Base-by-base conservation (phyloP, 2,888 invertebrate genomes). In the Neuroscelio doddi region DNA sequence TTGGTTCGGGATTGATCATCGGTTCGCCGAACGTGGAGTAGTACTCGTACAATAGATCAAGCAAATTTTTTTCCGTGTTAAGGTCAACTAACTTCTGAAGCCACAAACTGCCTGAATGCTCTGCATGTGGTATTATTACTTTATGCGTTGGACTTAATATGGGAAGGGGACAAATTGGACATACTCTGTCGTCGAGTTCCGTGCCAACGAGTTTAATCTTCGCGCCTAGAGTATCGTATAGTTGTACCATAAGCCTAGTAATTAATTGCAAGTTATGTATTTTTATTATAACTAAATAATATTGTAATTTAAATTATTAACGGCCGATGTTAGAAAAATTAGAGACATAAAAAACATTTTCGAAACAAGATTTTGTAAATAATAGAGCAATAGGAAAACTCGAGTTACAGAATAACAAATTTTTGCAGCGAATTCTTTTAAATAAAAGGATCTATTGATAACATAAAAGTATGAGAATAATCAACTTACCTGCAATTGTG, bases 241-340 rank as follows among this genome's bases (percentile, higher is more conserved):
- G 83, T 1, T 90, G 89, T 52, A 92, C 87, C 52, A 90, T 85
- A 65, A 93, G 84, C 63, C 93, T 93, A 81, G 1, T 30, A 57
- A 58, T n/a, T 4, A 36, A 52, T n/a, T n/a, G n/a, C n/a, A n/a
- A n/a, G n/a, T n/a, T n/a, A n/a, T n/a, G n/a, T n/a, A n/a, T n/a
- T n/a, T n/a, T n/a, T n/a, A n/a, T n/a, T n/a, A n/a, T n/a, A n/a
- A n/a, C n/a, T n/a, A n/a, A n/a, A n/a, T n/a, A n/a, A n/a, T n/a
- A n/a, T n/a, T n/a, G n/a, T n/a, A n/a, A n/a, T n/a, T n/a, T n/a
- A n/a, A n/a, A n/a, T n/a, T n/a, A n/a, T n/a, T n/a, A n/a, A n/a
- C n/a, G n/a, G n/a, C n/a, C n/a, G n/a, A n/a, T n/a, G n/a, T n/a
- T n/a, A n/a, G n/a, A n/a, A n/a, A n/a, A n/a, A n/a, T n/a, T n/a